These are phyloP conservation scores for Blastobasis lacticolella DNA, from an alignment of 2,888 invertebrate species.

Conservation along the genomic window DNA sequence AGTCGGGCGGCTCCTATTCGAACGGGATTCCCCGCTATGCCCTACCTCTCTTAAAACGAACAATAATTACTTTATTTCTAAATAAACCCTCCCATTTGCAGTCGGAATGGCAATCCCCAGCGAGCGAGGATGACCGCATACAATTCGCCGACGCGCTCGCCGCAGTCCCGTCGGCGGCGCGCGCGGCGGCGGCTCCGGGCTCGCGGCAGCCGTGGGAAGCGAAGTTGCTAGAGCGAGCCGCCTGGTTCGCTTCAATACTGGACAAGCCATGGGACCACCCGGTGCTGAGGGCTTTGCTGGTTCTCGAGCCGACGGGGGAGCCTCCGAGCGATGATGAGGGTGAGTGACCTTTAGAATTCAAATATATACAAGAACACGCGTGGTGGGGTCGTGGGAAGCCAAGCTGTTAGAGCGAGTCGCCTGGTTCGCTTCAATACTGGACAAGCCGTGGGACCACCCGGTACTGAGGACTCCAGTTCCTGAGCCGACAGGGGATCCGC, in stretches of 20 bases:
- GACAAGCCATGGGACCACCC: conserved; percentile 72
- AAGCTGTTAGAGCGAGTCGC: conserved; percentile 68
- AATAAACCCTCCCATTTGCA: conserved; percentile 16
- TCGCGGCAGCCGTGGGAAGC: conserved; percentile 36
- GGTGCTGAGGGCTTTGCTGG: conserved; percentile 69
- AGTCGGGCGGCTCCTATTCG: too few species aligned
- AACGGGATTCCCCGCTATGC: too few species aligned
- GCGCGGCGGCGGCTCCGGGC: conserved; percentile 47
- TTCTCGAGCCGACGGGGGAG: conserved; percentile 46
- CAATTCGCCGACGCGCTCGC: conserved; percentile 43
- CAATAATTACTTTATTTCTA: neutral
- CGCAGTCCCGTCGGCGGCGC: conserved; percentile 45
- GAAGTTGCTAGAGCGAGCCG: conserved; percentile 66
- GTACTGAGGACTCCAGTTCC: conserved; percentile 68
- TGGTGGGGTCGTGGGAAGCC: conserved; percentile 47
- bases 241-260: conserved; percentile 71
- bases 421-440: conserved; percentile 70
- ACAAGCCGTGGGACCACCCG: conserved; percentile 71
- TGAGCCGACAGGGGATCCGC: conserved; percentile 56
- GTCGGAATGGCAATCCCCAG: conserved; percentile 56
- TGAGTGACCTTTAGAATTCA: conserved; percentile 16
- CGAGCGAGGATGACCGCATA: conserved; percentile 41
- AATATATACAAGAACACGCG: conserved; percentile 21
- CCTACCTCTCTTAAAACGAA: too few species aligned
- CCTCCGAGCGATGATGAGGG: conserved; percentile 50